Conservation (phyloP, 2,888 invertebrate genomes). For the Cantharis nigra region DNA sequence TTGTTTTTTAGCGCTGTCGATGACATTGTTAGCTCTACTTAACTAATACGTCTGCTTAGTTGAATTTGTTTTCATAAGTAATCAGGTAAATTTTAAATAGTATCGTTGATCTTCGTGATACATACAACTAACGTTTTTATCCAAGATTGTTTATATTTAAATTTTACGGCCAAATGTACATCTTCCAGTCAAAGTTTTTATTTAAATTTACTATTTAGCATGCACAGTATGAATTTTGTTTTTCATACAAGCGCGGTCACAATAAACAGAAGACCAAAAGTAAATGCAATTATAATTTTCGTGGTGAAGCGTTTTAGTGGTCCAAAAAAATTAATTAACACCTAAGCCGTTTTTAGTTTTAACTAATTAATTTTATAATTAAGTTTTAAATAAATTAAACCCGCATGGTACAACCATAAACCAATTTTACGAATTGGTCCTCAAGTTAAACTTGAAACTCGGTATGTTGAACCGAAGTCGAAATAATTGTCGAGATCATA, state of each 20-base stretch:
- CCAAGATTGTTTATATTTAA: neutral
- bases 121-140: neutral
- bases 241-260: neutral
- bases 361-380: neutral
- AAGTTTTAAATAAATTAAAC: neutral
- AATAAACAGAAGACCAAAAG: neutral
- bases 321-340: neutral
- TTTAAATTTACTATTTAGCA: neutral
- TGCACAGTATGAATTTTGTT: neutral
- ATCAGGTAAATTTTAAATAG: constrained; percentile 2
- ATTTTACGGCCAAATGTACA: neutral
- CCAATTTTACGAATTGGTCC: neutral
- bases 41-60: constrained; percentile 8
- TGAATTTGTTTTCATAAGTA: constrained; percentile 4
- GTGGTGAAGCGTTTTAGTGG: neutral
- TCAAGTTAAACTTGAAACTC: neutral
- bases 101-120: neutral
- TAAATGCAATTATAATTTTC: neutral
- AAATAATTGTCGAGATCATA: neutral
- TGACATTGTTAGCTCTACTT: constrained; percentile 30
- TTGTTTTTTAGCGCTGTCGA: constrained; percentile 28
- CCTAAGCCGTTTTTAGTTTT: neutral
- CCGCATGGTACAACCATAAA: neutral
- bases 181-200: neutral
- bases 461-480: neutral